These are phyloP conservation scores for Solea solea DNA, from an alignment of 2,113 vertebrate genomes.

Conservation along the genomic window DNA sequence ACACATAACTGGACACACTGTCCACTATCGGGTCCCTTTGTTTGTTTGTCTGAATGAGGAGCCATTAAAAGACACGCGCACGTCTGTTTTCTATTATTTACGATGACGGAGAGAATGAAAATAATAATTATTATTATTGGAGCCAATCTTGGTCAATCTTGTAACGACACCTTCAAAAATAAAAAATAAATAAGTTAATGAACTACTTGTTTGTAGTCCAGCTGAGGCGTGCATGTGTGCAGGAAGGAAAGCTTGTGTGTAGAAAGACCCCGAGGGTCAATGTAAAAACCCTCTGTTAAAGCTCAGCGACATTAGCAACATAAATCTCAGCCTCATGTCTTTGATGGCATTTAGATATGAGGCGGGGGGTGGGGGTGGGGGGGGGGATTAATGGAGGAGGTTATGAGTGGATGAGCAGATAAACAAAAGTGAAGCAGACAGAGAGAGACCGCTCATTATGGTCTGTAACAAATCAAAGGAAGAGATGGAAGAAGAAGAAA, in stretches of 20 bases:
- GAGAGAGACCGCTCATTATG: conserved; percentile 36
- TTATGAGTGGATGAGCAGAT: conserved; percentile 31
- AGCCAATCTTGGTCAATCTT: too few relatives aligned
- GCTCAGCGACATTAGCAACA: conserved; percentile 59
- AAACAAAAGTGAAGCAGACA: conserved; percentile 36
- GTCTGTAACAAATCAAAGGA: conserved; percentile 36
- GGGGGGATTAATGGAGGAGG: too few relatives aligned
- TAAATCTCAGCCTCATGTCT: conserved; percentile 28
- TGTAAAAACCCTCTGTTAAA: conserved; percentile 40
- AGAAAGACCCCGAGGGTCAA: conserved; percentile 20
- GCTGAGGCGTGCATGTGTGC: neutral
- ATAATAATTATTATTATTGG: too few relatives aligned
- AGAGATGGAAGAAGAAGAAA: conserved; percentile 7
- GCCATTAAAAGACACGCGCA: too few relatives aligned
- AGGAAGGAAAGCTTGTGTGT: conserved; percentile 4
- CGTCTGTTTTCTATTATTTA: too few relatives aligned
- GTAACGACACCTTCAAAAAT: too few relatives aligned
- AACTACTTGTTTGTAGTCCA: neutral
- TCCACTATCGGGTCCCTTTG: too few relatives aligned
- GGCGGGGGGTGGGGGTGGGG: too few relatives aligned
- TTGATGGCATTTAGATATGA: conserved; percentile 58
- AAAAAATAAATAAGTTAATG: too few relatives aligned
- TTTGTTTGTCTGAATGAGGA: too few relatives aligned
- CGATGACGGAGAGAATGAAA: too few relatives aligned
- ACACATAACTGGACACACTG: neutral